phyloP scores from a whole-genome alignment of 1,140 invertebrate species.

The Aphaenogaster floridana region DNA sequence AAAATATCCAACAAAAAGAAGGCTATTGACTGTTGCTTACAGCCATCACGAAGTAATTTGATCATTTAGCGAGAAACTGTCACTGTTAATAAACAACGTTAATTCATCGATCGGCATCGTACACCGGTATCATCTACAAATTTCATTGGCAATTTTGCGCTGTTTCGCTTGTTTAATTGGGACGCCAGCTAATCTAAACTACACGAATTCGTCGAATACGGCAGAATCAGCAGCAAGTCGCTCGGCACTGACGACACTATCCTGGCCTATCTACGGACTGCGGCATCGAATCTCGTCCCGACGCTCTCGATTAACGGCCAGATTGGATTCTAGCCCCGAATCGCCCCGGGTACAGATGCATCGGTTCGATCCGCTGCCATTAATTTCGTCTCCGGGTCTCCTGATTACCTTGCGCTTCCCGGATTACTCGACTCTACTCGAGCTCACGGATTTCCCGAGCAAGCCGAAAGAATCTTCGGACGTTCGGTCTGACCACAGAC shows the following conservation, averaged over 20 bases:
- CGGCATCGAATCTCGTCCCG: conserved; percentile 63
- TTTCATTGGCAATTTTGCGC: neutral
- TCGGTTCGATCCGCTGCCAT: conserved; percentile 76
- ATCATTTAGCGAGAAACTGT: neutral
- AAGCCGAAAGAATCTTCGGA: conserved; percentile 68
- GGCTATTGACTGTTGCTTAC: too few species aligned
- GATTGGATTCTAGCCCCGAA: conserved; percentile 76
- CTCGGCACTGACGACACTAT: conserved; percentile 36
- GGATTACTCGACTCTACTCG: conserved; percentile 70
- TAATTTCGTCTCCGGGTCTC: conserved; percentile 75
- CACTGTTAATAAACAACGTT: neutral
- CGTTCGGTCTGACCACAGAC: conserved; percentile 61
- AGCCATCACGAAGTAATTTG: neutral
- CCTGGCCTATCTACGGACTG: conserved; percentile 65
- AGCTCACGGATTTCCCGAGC: conserved; percentile 33
- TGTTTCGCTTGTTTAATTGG: conserved; percentile 30
- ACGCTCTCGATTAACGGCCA: conserved; percentile 79
- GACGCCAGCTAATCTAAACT: conserved; percentile 47
- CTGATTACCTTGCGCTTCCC: conserved; percentile 76
- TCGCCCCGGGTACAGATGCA: conserved; percentile 78
- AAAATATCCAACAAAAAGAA: neutral
- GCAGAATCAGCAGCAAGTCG: conserved; percentile 39
- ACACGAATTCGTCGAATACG: conserved; percentile 35
- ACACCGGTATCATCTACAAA: neutral
- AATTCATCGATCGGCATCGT: neutral